A percentile compares a stretch with the other conserved stretches of the same genome.
Evolutionary conservation across 2,888 invertebrate genomes (phyloP).

Genomic region (Pyrgus malvae): DNA sequence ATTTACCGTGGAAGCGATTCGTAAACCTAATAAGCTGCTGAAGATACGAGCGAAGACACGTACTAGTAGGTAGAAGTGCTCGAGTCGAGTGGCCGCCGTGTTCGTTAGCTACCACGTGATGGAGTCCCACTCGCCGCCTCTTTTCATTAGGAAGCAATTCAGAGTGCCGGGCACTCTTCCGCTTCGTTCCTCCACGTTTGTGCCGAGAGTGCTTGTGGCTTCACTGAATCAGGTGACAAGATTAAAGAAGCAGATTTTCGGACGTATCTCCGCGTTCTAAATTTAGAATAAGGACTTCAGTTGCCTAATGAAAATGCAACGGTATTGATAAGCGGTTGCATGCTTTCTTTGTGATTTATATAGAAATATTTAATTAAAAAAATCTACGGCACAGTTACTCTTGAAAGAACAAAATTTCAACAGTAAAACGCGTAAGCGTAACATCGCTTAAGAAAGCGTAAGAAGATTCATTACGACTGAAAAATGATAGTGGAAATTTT

Average conservation of each 20-base stretch:
- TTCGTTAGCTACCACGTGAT: constrained; percentile 78
- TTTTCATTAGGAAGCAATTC: constrained; percentile 82
- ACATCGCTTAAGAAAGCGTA: too few relatives aligned
- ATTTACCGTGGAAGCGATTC: constrained; percentile 23
- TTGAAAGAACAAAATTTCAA: too few relatives aligned
- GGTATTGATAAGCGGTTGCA: too few relatives aligned
- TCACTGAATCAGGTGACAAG: constrained; percentile 78
- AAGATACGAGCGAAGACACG: constrained; percentile 36
- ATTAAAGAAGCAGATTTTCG: constrained; percentile 75
- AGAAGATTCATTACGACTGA: too few relatives aligned
- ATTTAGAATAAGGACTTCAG: constrained; percentile 66
- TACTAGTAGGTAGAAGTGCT: constrained; percentile 46
- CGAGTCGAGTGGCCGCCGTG: constrained; percentile 64
- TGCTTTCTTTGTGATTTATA: too few relatives aligned
- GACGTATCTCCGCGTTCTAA: constrained; percentile 55
- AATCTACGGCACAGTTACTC: too few relatives aligned
- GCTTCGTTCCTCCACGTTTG: constrained; percentile 77
- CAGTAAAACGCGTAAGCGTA: too few relatives aligned
- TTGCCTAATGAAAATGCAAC: constrained; percentile 30
- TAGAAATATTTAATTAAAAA: too few relatives aligned
- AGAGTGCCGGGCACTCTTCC: constrained; percentile 76
- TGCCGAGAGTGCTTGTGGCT: constrained; percentile 66
- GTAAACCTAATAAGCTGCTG: constrained; percentile 42
- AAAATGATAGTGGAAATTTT: too few relatives aligned
- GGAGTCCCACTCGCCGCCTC: constrained; percentile 71